A percentile compares a stretch with the other conserved stretches of the same genome.
phyloP scores from a whole-genome alignment of 2,113 vertebrate genomes.

The Indicator indicator region DNA sequence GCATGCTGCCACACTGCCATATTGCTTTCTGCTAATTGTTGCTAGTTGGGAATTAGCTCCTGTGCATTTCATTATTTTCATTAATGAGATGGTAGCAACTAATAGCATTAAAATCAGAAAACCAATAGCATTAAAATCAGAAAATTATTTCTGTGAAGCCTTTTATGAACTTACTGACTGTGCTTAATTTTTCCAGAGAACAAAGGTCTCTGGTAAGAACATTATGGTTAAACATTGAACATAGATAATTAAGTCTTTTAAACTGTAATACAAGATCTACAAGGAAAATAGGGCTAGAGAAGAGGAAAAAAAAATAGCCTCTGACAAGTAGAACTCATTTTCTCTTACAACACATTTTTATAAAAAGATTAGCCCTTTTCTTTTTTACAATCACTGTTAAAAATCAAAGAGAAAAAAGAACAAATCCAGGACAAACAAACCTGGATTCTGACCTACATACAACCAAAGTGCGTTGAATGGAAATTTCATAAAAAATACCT shows the following conservation, averaged over 20 bases:
- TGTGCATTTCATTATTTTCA: neutral
- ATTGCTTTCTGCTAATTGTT: neutral
- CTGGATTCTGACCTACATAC: constrained; percentile 1
- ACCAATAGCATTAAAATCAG: neutral
- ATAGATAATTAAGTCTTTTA: constrained; percentile 11
- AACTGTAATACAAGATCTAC: neutral
- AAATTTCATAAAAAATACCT: neutral
- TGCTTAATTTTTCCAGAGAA: neutral
- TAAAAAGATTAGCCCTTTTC: neutral
- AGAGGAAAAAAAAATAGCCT: neutral
- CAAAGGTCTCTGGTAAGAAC: neutral
- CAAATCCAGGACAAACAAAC: neutral
- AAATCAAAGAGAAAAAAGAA: neutral
- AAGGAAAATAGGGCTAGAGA: neutral
- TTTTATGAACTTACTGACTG: neutral
- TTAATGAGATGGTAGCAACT: constrained; percentile 24
- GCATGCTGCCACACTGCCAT: neutral
- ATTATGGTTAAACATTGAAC: neutral
- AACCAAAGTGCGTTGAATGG: neutral
- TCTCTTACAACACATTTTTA: neutral
- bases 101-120: neutral
- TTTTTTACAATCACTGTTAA: neutral
- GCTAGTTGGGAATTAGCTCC: neutral
- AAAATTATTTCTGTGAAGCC: neutral
- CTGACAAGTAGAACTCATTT: neutral